Percentiles rank a stretch among this genome's conserved stretches.
These are phyloP conservation scores for Triops cancriformis DNA, from an alignment of 1,140 invertebrate genomes.

Conservation along the genomic window DNA sequence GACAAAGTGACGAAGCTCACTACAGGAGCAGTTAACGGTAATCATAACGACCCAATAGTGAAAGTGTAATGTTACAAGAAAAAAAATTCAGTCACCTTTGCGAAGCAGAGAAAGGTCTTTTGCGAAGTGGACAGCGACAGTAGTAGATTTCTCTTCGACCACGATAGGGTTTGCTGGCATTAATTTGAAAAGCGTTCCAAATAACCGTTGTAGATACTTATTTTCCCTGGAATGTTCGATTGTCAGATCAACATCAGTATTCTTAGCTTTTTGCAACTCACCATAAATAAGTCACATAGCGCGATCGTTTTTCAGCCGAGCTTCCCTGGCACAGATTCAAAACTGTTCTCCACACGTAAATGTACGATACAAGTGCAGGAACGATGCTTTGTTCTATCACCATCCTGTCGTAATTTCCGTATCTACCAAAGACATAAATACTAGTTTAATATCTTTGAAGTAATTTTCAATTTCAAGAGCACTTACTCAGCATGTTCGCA, in stretches of 20 bases:
- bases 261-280: neutral
- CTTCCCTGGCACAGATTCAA: neutral
- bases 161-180: neutral
- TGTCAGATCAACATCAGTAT: neutral
- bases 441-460: neutral
- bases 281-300: neutral
- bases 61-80: constrained; percentile 16
- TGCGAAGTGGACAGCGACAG: constrained; percentile 4
- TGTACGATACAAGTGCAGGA: neutral
- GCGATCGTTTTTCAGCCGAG: neutral
- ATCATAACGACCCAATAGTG: neutral
- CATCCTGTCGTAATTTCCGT: neutral
- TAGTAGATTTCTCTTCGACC: neutral
- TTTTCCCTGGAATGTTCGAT: neutral
- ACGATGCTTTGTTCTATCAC: neutral
- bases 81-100: constrained; percentile 33
- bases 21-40: too few species aligned
- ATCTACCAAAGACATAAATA: neutral
- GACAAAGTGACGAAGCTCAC: too few species aligned
- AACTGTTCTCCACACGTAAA: neutral
- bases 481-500: neutral
- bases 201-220: neutral
- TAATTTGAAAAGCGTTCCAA: neutral
- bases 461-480: neutral
- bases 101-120: constrained; percentile 31